phyloP scores from a whole-genome alignment of 2,888 invertebrate species.

The Apodemia hepburni region DNA sequence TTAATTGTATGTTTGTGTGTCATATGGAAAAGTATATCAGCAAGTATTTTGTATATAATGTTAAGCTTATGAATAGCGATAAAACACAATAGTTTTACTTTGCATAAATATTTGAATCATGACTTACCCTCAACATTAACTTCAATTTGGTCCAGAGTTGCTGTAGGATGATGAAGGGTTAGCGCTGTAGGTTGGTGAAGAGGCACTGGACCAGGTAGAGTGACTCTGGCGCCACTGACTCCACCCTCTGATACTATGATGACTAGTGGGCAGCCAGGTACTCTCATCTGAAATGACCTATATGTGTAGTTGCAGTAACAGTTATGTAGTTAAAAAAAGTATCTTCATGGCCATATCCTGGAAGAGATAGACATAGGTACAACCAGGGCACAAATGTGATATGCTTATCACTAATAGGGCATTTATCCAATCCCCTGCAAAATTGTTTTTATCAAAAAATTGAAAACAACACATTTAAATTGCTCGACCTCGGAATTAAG shows the following conservation, averaged over 20 bases:
- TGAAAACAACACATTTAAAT: too few species aligned
- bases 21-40: slow-evolving; percentile 25
- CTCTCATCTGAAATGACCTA: slow-evolving; percentile 72
- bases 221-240: slow-evolving; percentile 84
- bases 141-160: slow-evolving; percentile 95
- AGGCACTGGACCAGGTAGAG: slow-evolving; percentile 86
- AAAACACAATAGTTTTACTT: background rate
- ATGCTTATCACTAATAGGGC: too few species aligned
- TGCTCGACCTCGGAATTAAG: too few species aligned
- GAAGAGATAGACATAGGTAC: too few species aligned
- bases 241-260: slow-evolving; percentile 84
- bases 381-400: too few species aligned
- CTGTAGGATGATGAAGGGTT: slow-evolving; percentile 90
- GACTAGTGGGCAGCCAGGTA: slow-evolving; percentile 94
- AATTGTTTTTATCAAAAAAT: too few species aligned
- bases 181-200: slow-evolving; percentile 85
- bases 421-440: too few species aligned
- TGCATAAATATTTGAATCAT: background rate
- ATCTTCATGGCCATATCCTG: too few species aligned
- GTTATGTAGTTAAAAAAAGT: too few species aligned
- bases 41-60: background rate
- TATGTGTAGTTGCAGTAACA: too few species aligned
- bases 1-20: background rate
- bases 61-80: background rate
- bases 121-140: slow-evolving; percentile 96